Percentiles rank a stretch among this genome's conserved stretches.
These are phyloP conservation scores for Xenopus tropicalis DNA, from an alignment of 2,113 vertebrate genomes.

Conservation along the genomic window UCB_Xtro_10.0 CM004451.2:22061501-22062000, in stretches of 20 bases:
- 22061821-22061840: slow-evolving; percentile 28
- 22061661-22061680: slow-evolving; percentile 7
- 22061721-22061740: slow-evolving; percentile 9
- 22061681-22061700: slow-evolving; percentile 25
- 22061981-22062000: slow-evolving; percentile 37
- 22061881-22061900: slow-evolving; percentile 33
- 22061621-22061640: background rate
- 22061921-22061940: slow-evolving; percentile 16
- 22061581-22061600: background rate
- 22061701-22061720: background rate
- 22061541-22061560: background rate
- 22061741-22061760: slow-evolving; percentile 5
- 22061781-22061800: slow-evolving; percentile 3
- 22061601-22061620: background rate
- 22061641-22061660: slow-evolving; percentile 43
- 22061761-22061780: background rate
- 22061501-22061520: too few relatives aligned
- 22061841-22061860: slow-evolving; percentile 24
- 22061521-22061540: background rate
- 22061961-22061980: slow-evolving; percentile 9
- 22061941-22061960: slow-evolving; percentile 21
- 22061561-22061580: background rate
- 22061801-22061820: slow-evolving; percentile 25
- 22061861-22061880: slow-evolving; percentile 23
- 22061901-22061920: slow-evolving; percentile 37